phyloP scores from a whole-genome alignment of 2,113 vertebrate species.

The Muscicapa adusta region DNA sequence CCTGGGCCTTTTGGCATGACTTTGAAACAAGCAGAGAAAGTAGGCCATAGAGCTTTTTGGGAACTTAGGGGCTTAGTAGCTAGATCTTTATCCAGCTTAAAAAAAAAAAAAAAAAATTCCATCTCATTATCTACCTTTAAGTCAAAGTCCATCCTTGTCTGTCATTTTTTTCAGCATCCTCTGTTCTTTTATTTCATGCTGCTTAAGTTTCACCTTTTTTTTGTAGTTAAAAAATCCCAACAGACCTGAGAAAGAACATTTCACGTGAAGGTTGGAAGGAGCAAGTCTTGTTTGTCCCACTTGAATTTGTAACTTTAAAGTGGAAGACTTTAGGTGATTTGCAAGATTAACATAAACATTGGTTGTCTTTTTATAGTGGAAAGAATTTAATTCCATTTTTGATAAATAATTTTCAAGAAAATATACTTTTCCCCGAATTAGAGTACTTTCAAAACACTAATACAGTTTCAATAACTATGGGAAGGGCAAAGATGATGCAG shows the following conservation, averaged over 20 bases:
- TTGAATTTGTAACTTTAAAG: neutral
- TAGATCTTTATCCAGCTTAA: neutral
- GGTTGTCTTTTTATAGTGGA: neutral
- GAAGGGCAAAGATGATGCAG: neutral
- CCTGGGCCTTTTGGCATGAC: neutral
- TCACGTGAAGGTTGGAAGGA: neutral
- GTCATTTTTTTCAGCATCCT: neutral
- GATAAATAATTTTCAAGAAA: neutral
- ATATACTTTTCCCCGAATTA: neutral
- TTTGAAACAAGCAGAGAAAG: neutral
- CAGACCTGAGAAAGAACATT: accelerated
- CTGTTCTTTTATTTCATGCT: neutral
- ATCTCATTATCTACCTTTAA: neutral
- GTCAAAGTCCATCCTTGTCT: neutral
- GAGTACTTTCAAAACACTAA: neutral
- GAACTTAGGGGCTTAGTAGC: neutral
- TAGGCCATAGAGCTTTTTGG: neutral
- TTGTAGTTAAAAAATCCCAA: neutral
- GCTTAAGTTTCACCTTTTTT: neutral
- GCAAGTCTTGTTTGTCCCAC: neutral
- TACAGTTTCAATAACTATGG: neutral
- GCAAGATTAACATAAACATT: neutral
- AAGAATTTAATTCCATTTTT: neutral
- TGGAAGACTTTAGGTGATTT: neutral
- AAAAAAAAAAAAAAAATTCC: neutral